Evolutionary conservation across 2,113 vertebrate species (phyloP).

Genomic region (Chauna torquata): DNA sequence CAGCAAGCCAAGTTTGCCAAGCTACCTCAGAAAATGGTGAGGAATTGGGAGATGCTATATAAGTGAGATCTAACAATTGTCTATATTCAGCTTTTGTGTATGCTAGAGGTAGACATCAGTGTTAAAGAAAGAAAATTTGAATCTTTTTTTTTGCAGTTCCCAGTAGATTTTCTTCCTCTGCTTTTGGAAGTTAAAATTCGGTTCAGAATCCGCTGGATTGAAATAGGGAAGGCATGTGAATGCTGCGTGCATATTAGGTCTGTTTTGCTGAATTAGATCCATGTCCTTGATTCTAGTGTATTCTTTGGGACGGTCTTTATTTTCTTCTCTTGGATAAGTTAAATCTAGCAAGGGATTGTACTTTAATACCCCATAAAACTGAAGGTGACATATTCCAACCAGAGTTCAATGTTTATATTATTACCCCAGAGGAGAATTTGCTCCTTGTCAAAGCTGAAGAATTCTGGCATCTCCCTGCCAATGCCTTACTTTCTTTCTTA

Average conservation of each 20-base stretch:
- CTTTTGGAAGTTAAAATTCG: background rate
- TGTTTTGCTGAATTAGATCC: background rate
- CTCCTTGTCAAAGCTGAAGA: constrained; percentile 9
- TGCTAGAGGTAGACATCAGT: background rate
- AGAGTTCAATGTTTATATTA: background rate
- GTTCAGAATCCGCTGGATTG: background rate
- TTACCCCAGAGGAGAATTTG: background rate
- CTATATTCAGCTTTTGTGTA: background rate
- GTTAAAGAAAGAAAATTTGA: background rate
- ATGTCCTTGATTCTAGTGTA: background rate
- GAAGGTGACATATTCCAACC: background rate
- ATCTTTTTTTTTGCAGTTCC: background rate
- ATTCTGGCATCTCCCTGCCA: background rate
- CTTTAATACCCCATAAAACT: background rate
- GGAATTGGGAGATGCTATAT: background rate
- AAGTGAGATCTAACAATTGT: background rate
- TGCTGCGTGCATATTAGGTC: background rate
- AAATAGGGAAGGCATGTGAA: background rate
- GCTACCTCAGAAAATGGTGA: background rate
- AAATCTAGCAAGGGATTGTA: background rate
- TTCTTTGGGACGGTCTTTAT: background rate
- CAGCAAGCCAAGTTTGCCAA: background rate
- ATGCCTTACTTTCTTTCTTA: background rate
- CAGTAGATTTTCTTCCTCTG: background rate
- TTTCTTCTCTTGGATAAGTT: background rate